phyloP scores from a whole-genome alignment of 2,113 vertebrate genomes.

The Marmota monax region DNA sequence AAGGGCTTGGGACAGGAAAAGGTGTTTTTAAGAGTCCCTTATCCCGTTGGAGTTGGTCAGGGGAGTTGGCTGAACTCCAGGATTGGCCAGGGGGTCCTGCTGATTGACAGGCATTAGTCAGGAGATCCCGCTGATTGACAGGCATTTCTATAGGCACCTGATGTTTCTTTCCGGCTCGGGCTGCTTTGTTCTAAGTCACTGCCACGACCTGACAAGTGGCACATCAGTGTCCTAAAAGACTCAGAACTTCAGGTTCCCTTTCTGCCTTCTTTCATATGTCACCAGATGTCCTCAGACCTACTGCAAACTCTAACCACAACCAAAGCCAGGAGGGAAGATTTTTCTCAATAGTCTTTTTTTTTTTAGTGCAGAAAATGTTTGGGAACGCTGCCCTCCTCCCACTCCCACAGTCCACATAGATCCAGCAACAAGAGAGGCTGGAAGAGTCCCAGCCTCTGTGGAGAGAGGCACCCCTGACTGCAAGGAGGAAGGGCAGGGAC shows the following conservation, averaged over 20 bases:
- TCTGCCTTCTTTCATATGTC: background rate
- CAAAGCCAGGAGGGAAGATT: background rate
- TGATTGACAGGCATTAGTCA: no score
- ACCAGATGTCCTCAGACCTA: background rate
- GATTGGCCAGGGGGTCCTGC: no score
- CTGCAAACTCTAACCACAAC: no score
- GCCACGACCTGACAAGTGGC: background rate
- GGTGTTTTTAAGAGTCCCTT: no score
- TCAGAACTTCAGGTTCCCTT: background rate
- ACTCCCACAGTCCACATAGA: background rate
- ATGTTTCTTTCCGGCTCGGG: no score
- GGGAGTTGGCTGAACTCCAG: no score
- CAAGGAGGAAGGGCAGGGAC: background rate
- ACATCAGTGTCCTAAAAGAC: background rate
- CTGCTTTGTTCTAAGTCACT: no score
- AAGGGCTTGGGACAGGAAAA: no score
- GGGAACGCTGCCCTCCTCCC: background rate
- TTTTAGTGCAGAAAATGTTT: background rate
- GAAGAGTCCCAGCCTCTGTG: background rate
- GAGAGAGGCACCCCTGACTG: background rate
- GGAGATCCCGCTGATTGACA: no score
- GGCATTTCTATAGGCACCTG: no score
- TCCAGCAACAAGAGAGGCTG: background rate
- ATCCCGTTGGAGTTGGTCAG: no score
- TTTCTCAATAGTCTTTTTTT: background rate